These are phyloP conservation scores for Apeltes quadracus DNA, from an alignment of 2,113 vertebrate species.

Conservation along the genomic window DNA sequence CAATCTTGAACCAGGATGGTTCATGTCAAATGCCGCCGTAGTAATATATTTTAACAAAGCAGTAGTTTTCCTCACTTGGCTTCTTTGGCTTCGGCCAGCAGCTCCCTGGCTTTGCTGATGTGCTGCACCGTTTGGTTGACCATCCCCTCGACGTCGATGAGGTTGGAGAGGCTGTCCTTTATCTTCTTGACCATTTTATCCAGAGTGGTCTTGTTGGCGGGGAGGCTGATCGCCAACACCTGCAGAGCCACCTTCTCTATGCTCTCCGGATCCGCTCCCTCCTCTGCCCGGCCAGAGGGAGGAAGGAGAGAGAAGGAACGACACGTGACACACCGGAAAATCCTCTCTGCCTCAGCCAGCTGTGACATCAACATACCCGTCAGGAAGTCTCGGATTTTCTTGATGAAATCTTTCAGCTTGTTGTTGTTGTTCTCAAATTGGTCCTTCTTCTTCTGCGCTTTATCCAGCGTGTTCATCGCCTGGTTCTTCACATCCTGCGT, in stretches of 20 bases:
- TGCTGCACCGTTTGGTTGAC: conserved; percentile 78
- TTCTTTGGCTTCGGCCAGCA: conserved; percentile 77
- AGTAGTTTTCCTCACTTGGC: conserved; percentile 71
- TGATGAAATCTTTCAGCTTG: conserved; percentile 84
- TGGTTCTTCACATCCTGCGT: conserved; percentile 78
- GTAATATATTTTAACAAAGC: not conserved
- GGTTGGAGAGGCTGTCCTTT: conserved; percentile 76
- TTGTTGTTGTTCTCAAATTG: conserved; percentile 79
- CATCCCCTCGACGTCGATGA: conserved; percentile 75
- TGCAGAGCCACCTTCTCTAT: conserved; percentile 85
- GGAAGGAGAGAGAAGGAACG: not conserved
- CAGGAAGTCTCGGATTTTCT: conserved; percentile 86
- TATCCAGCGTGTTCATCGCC: conserved; percentile 75
- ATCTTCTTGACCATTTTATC: conserved; percentile 79
- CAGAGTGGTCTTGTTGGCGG: conserved; percentile 75
- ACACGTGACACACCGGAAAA: not conserved
- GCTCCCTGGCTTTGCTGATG: conserved; percentile 73
- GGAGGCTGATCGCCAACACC: conserved; percentile 84
- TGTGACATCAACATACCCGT: conserved; percentile 69
- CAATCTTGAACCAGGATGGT: not conserved
- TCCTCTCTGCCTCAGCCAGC: not conserved
- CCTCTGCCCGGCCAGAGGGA: conserved; percentile 73
- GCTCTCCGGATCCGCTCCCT: conserved; percentile 87
- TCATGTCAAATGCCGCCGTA: not conserved
- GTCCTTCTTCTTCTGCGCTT: conserved; percentile 77